Conservation (phyloP, 2,113 vertebrate species). For the Laterallus jamaicensis region DNA sequence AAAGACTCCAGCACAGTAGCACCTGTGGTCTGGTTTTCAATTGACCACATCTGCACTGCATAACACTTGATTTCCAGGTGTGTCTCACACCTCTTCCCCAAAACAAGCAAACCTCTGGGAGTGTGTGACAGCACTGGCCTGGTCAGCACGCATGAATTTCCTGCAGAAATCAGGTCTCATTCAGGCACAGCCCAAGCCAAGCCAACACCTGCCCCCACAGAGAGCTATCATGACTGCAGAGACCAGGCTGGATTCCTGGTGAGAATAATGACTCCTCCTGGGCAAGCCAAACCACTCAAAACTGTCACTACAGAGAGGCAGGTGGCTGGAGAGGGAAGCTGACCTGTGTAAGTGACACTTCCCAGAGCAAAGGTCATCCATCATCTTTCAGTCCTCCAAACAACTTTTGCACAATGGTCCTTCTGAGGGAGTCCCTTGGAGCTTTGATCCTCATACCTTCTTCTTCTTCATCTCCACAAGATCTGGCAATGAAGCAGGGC, state of each 20-base stretch:
- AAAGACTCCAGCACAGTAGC: background rate
- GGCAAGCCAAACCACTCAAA: background rate
- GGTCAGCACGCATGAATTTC: background rate
- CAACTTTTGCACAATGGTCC: background rate
- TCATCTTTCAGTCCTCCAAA: background rate
- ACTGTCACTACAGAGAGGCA: background rate
- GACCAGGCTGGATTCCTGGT: background rate
- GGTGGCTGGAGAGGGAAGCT: background rate
- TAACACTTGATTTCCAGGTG: fast-evolving
- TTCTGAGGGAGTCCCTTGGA: background rate
- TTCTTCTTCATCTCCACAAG: background rate
- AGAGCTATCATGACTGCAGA: background rate
- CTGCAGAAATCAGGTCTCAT: background rate
- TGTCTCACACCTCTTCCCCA: background rate
- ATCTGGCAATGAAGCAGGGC: background rate
- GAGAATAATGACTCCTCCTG: background rate
- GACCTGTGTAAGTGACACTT: background rate
- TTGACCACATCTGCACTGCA: background rate
- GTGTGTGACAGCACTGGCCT: background rate
- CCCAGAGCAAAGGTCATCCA: too few relatives aligned
- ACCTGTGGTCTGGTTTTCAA: background rate
- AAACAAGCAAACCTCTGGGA: background rate
- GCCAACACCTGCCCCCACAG: background rate
- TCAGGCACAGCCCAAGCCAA: too few relatives aligned
- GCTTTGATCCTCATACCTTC: background rate